These are phyloP conservation scores for Anthonomus grandis DNA, from an alignment of 1,140 invertebrate species.

Conservation along the genomic window DNA sequence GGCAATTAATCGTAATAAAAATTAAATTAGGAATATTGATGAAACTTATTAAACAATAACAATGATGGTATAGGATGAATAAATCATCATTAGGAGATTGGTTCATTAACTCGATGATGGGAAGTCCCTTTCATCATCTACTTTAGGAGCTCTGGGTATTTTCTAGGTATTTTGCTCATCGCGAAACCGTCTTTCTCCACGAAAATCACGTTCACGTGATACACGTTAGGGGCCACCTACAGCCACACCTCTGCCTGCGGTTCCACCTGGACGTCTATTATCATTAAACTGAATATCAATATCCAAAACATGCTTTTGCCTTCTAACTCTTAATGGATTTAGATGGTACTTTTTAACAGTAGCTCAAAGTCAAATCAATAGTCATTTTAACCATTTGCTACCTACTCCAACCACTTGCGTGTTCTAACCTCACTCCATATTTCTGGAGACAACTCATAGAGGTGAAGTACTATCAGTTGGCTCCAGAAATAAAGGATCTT, in stretches of 20 bases:
- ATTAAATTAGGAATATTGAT: too few relatives aligned
- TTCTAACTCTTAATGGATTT: constrained; percentile 84
- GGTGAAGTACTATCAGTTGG: too few relatives aligned
- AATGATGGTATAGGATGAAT: constrained; percentile 29
- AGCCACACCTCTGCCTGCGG: constrained; percentile 57
- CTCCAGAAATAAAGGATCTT: too few relatives aligned
- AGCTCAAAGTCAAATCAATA: too few relatives aligned
- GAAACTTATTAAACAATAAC: too few relatives aligned
- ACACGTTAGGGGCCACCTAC: constrained; percentile 41
- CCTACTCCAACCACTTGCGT: too few relatives aligned
- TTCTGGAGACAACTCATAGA: too few relatives aligned
- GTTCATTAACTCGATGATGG: constrained; percentile 75
- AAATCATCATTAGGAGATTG: constrained; percentile 14
- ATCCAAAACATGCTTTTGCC: constrained; percentile 81
- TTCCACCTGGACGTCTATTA: constrained; percentile 65
- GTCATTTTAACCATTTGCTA: too few relatives aligned
- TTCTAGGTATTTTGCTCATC: constrained; percentile 40
- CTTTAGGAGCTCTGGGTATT: constrained; percentile 77
- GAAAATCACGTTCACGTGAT: too few relatives aligned
- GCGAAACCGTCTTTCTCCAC: constrained; percentile 41
- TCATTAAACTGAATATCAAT: constrained; percentile 90
- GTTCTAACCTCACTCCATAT: too few relatives aligned
- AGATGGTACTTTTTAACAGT: too few relatives aligned
- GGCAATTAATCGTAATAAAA: too few relatives aligned
- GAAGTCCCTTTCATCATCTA: constrained; percentile 93